Conservation (phyloP, 2,113 vertebrate species). For the Rhodinocichla rosea region DNA sequence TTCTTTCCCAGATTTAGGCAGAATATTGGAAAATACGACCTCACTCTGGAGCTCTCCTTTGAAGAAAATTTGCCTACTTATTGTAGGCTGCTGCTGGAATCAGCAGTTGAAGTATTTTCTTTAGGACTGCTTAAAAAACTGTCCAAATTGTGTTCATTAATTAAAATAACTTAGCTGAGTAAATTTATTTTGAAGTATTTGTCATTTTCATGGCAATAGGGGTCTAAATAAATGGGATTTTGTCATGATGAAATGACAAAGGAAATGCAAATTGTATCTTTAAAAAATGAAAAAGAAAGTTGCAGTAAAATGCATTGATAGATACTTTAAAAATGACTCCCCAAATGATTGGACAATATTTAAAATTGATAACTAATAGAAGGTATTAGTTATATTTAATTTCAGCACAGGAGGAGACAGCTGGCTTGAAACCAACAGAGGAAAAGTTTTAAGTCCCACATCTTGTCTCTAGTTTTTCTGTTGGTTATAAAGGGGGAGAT, state of each 20-base stretch:
- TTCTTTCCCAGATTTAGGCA: neutral
- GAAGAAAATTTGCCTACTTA: neutral
- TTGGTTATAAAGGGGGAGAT: neutral
- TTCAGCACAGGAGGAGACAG: neutral
- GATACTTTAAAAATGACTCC: neutral
- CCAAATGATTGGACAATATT: neutral
- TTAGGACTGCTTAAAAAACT: neutral
- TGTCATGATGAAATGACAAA: neutral
- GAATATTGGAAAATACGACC: neutral
- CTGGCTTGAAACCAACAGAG: neutral
- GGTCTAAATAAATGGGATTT: neutral
- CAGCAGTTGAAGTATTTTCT: neutral
- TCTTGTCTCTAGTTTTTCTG: neutral
- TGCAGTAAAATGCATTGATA: neutral
- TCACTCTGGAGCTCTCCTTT: neutral
- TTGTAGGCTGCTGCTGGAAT: neutral
- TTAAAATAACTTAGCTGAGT: neutral
- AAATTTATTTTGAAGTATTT: neutral
- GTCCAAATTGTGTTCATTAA: neutral
- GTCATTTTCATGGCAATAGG: neutral
- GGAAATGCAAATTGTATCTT: neutral
- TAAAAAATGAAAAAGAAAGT: neutral
- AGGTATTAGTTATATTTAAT: neutral
- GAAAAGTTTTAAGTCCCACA: neutral
- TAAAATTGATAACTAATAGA: neutral